phyloP scores from a whole-genome alignment of 2,797 vertebrate species.

The Clarias pachynema region DNA sequence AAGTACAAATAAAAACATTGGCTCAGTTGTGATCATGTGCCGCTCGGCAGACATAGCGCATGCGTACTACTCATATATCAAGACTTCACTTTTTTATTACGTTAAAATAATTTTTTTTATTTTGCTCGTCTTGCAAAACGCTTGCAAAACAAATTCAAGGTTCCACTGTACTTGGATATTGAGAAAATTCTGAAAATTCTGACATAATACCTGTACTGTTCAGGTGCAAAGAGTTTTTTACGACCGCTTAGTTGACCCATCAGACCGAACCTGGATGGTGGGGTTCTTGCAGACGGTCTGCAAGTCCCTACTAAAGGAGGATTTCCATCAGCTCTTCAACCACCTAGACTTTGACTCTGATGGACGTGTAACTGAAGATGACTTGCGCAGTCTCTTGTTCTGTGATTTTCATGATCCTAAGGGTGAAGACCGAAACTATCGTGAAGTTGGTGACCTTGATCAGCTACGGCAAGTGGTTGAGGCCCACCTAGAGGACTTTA shows the following conservation, averaged over 20 bases:
- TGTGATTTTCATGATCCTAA: constrained; percentile 90
- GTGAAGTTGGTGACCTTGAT: constrained; percentile 78
- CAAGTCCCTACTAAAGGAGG: constrained; percentile 74
- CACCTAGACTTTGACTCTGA: constrained; percentile 80
- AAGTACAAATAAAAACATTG: too few relatives aligned
- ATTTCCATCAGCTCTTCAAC: constrained; percentile 79
- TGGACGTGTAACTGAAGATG: constrained; percentile 84
- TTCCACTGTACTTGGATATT: background rate
- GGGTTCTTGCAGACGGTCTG: constrained; percentile 75
- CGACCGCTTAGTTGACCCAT: constrained; percentile 85
- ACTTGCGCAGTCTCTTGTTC: constrained; percentile 90
- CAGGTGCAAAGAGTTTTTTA: constrained; percentile 91
- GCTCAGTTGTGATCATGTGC: too few relatives aligned
- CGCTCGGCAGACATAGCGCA: too few relatives aligned
- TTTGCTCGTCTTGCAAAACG: too few relatives aligned
- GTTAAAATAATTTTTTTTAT: too few relatives aligned
- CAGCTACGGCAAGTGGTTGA: constrained; percentile 80
- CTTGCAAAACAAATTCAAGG: too few relatives aligned
- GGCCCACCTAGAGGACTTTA: constrained; percentile 85
- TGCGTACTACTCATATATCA: too few relatives aligned
- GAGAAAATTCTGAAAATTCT: background rate
- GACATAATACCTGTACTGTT: constrained; percentile 1
- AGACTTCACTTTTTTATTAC: too few relatives aligned
- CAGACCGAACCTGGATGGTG: constrained; percentile 84
- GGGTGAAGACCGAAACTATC: constrained; percentile 83